Conservation (phyloP, 2,113 vertebrate genomes). For the Crotalus viridis region DNA sequence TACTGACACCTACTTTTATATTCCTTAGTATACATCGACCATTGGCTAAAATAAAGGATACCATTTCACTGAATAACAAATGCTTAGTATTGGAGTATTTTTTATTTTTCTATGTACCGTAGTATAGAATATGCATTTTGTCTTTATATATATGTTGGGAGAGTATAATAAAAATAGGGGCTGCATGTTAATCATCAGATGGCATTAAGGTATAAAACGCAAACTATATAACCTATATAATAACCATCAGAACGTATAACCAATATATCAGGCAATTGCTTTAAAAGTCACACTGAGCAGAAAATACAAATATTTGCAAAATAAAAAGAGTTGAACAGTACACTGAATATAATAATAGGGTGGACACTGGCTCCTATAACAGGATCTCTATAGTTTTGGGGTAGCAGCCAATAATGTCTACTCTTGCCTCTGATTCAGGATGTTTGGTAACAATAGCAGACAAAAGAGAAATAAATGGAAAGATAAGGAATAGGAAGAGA, state of each 20-base stretch:
- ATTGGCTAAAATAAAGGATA: not conserved
- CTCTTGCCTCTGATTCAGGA: not conserved
- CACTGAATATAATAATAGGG: not conserved
- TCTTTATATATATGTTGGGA: not conserved
- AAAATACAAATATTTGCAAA: not conserved
- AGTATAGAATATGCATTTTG: not conserved
- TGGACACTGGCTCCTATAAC: too few species aligned
- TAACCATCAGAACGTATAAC: not conserved
- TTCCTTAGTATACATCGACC: not conserved
- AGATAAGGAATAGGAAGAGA: not conserved
- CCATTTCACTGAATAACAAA: not conserved
- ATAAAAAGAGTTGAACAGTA: not conserved
- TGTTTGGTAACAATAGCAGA: not conserved
- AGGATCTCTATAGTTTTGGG: not conserved
- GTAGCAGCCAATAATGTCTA: not conserved
- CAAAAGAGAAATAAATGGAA: not conserved
- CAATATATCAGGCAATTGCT: not conserved
- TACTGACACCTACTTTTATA: not conserved
- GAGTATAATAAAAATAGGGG: not conserved
- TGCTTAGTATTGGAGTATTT: not conserved
- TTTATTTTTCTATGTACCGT: not conserved
- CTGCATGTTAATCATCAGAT: not conserved
- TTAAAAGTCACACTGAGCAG: not conserved
- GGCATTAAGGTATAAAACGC: not conserved
- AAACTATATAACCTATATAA: not conserved